Percentiles rank a stretch among this genome's conserved stretches.
Conservation (phyloP, 2,113 vertebrate species). For the Paraplagusia blochii region DNA sequence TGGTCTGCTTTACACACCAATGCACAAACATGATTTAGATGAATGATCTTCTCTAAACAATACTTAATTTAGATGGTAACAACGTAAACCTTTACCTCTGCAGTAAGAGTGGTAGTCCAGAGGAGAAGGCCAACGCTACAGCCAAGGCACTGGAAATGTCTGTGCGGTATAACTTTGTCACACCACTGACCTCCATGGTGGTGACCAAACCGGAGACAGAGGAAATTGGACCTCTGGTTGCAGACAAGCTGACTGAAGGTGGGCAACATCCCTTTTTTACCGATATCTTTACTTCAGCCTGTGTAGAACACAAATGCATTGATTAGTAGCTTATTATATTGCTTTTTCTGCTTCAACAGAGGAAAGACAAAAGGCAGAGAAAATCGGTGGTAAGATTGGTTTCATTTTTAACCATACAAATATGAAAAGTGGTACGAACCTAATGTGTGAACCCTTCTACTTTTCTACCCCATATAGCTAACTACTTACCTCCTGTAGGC, state of each 20-base stretch:
- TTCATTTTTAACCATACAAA: not conserved
- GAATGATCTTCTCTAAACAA: no score
- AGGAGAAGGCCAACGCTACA: constrained; percentile 69
- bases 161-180: constrained; percentile 86
- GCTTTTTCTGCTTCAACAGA: constrained; percentile 46
- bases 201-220: constrained; percentile 81
- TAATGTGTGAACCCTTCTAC: not conserved
- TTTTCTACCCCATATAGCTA: no score
- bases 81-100: not conserved
- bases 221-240: constrained; percentile 67
- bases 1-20: no score
- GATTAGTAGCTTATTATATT: no score
- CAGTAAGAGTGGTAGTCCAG: constrained; percentile 72
- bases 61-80: not conserved
- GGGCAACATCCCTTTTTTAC: constrained; percentile 8
- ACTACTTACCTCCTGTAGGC: not conserved
- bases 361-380: constrained; percentile 53
- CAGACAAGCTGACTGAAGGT: constrained; percentile 83
- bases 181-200: constrained; percentile 92
- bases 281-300: no score
- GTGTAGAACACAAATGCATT: no score
- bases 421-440: not conserved
- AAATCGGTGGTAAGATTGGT: constrained; percentile 5
- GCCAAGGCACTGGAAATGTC: constrained; percentile 79
- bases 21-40: no score